Evolutionary conservation across 2,888 invertebrate genomes (phyloP).

Genomic region (Caenorhabditis sp.): DNA sequence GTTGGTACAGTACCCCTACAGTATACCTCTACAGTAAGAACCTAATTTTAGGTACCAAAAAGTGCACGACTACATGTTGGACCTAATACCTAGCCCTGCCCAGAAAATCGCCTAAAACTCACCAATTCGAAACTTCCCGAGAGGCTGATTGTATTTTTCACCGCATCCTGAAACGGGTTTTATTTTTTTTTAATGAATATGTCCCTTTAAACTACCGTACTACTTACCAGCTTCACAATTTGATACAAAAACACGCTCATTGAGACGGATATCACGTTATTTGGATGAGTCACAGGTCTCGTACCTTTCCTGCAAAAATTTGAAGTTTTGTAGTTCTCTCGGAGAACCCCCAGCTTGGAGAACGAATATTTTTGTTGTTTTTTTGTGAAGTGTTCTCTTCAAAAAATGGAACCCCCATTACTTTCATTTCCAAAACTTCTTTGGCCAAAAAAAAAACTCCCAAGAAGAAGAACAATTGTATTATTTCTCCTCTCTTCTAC

Average conservation of each 20-base stretch:
- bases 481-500: not conserved
- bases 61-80: slow-evolving; percentile 41
- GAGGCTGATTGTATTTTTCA: slow-evolving; percentile 69
- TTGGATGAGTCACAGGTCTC: slow-evolving; percentile 68
- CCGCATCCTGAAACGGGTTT: slow-evolving; percentile 65
- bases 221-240: slow-evolving; percentile 68
- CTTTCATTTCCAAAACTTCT: not conserved
- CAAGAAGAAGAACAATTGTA: not conserved
- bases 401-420: not conserved
- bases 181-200: slow-evolving; percentile 8
- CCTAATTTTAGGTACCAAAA: slow-evolving; percentile 34
- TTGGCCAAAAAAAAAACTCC: not conserved
- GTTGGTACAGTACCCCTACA: slow-evolving; percentile 20
- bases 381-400: slow-evolving; percentile 9
- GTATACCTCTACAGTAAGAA: not conserved
- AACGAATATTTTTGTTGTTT: not conserved
- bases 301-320: slow-evolving; percentile 64
- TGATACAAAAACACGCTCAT: slow-evolving; percentile 70
- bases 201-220: no score
- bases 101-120: slow-evolving; percentile 30
- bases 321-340: not conserved
- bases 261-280: slow-evolving; percentile 66
- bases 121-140: slow-evolving; percentile 71
- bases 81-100: slow-evolving; percentile 20
- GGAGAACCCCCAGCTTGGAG: slow-evolving; percentile 12